Percentiles rank a stretch among this genome's conserved stretches.
Conservation (phyloP, 1,140 invertebrate species). For the Papilio glaucus region DNA sequence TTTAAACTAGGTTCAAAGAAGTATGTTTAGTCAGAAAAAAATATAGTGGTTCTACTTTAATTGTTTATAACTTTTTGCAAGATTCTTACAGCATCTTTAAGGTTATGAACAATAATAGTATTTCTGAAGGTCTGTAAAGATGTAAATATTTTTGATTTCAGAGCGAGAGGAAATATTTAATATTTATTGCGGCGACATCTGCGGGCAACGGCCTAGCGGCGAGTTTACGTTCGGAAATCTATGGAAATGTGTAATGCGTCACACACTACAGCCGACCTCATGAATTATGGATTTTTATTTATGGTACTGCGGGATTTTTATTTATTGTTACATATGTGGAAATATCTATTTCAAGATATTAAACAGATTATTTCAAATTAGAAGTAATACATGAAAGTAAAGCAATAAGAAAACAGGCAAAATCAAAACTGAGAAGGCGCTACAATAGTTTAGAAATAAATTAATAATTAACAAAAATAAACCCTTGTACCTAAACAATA, state of each 20-base stretch:
- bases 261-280: constrained; percentile 55
- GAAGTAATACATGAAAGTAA: too few relatives aligned
- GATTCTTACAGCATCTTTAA: too few relatives aligned
- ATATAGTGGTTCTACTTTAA: neutral
- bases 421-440: too few relatives aligned
- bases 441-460: too few relatives aligned
- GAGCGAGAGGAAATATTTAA: constrained; percentile 55
- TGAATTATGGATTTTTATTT: constrained; percentile 55
- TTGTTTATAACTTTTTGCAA: too few relatives aligned
- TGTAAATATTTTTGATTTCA: constrained; percentile 47
- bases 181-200: constrained; percentile 62
- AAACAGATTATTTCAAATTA: too few relatives aligned
- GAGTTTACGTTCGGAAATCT: constrained; percentile 49
- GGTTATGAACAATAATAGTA: neutral
- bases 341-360: constrained; percentile 31
- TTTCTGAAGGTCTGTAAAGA: constrained; percentile 14
- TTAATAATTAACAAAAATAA: too few relatives aligned
- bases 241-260: constrained; percentile 67
- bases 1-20: constrained; percentile 15
- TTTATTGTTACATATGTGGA: constrained; percentile 40
- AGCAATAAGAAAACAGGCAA: too few relatives aligned
- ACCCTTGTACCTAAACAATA: too few relatives aligned
- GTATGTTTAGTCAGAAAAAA: neutral
- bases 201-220: constrained; percentile 48
- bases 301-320: constrained; percentile 42